These are phyloP conservation scores for Tetragnatha versicolor DNA, from an alignment of 1,140 invertebrate genomes.

Conservation along the genomic window DNA sequence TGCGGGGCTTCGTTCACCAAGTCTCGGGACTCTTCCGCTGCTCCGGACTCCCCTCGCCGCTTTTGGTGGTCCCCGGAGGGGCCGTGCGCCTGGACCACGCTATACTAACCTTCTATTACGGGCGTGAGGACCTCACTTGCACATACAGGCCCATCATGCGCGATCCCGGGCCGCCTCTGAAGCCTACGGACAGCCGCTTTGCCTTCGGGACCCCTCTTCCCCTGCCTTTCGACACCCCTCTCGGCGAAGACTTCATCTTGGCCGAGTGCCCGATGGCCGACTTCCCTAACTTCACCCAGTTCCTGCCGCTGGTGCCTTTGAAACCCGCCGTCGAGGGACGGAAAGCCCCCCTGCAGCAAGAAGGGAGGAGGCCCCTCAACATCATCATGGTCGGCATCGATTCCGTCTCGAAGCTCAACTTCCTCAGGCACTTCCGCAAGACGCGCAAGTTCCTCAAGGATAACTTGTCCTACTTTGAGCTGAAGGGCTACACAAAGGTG, in stretches of 20 bases:
- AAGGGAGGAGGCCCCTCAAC: conserved; percentile 60
- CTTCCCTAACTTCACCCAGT: conserved; percentile 34
- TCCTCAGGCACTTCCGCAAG: conserved; percentile 61
- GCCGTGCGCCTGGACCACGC: conserved; percentile 25
- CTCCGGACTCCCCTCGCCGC: conserved; percentile 21
- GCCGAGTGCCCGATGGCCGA: conserved; percentile 38
- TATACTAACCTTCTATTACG: conserved; percentile 44
- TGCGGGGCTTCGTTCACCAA: conserved; percentile 65
- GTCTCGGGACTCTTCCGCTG: conserved; percentile 32
- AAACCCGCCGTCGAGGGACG: conserved; percentile 41
- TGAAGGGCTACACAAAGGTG: conserved; percentile 62
- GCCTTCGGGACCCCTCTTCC: conserved; percentile 13
- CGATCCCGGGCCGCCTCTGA: conserved; percentile 32
- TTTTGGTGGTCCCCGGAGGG: conserved; percentile 26
- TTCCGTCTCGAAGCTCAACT: conserved; percentile 61
- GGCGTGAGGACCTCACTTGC: conserved; percentile 33
- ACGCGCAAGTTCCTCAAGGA: conserved; percentile 68
- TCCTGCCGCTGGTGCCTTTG: conserved; percentile 47
- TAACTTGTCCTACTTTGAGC: conserved; percentile 68
- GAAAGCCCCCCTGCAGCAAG: background rate
- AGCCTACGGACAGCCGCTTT: conserved; percentile 49
- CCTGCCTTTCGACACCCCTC: conserved; percentile 20
- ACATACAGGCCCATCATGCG: conserved; percentile 41
- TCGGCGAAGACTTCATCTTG: conserved; percentile 49
- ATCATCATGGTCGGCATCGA: conserved; percentile 60